A percentile compares a stretch with the other conserved stretches of the same genome.
Conservation (phyloP, 1,140 invertebrate genomes). For the Chionoecetes opilio region DNA sequence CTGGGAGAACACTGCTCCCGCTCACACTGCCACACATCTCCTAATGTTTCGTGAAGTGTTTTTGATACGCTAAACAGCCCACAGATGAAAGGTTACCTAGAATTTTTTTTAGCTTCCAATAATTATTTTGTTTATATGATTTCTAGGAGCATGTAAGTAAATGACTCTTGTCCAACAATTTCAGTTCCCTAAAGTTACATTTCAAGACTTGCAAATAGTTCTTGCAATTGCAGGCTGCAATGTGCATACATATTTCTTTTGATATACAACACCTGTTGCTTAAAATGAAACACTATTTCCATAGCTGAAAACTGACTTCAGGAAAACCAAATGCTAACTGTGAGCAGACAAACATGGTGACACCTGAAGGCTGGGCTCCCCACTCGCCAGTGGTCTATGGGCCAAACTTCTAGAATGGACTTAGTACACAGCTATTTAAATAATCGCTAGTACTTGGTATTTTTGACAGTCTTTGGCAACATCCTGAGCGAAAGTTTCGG, state of each 20-base stretch:
- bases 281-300: not conserved
- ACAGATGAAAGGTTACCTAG: not conserved
- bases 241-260: not conserved
- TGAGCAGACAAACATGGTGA: slow-evolving; percentile 28
- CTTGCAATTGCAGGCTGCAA: not conserved
- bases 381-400: slow-evolving; percentile 15
- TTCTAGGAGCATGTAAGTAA: not conserved
- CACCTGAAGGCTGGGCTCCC: slow-evolving; percentile 23
- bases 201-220: not conserved
- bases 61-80: slow-evolving; percentile 5
- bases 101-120: not conserved
- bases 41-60: slow-evolving; percentile 1
- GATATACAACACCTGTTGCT: not conserved
- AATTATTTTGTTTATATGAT: not conserved
- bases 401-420: slow-evolving; percentile 19
- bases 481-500: not conserved
- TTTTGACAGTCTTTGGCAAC: not conserved
- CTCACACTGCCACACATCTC: not conserved
- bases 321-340: slow-evolving; percentile 20
- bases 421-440: slow-evolving; percentile 30
- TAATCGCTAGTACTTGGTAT: too few relatives aligned
- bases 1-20: not conserved
- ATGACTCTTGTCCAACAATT: not conserved
- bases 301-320: slow-evolving; percentile 18
- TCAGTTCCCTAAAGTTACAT: not conserved